Conservation (phyloP, 2,113 vertebrate genomes). For the Sinocyclocheilus grahami region DNA sequence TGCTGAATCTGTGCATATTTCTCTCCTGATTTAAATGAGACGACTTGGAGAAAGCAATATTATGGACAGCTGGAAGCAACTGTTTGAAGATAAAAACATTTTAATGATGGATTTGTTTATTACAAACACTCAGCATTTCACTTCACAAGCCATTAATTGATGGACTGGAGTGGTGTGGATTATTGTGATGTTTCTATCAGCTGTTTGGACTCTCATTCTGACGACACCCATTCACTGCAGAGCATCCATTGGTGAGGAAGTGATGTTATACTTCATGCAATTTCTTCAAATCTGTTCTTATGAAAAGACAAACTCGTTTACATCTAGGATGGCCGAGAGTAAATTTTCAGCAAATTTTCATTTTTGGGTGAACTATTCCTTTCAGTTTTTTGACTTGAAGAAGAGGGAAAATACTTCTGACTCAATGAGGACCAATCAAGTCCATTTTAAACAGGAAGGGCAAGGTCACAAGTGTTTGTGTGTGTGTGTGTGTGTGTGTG, state of each 20-base stretch:
- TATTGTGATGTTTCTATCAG: background rate
- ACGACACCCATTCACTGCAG: background rate
- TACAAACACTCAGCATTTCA: too few species aligned
- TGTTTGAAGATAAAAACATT: background rate
- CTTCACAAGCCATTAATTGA: too few species aligned
- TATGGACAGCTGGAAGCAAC: background rate
- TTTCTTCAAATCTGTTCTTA: background rate
- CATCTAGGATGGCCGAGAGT: background rate
- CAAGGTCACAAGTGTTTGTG: conserved; percentile 23
- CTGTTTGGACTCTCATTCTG: background rate
- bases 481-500: background rate
- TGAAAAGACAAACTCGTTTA: background rate
- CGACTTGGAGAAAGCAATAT: background rate
- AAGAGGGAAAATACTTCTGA: background rate
- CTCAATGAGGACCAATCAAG: conserved; percentile 10
- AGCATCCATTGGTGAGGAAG: background rate
- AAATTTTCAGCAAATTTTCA: background rate
- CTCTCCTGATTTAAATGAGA: background rate
- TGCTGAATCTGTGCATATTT: background rate
- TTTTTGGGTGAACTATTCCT: background rate
- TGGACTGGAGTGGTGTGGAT: too few species aligned
- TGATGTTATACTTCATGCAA: background rate
- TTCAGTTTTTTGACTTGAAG: background rate
- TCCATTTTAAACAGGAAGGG: background rate
- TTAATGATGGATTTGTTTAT: too few species aligned